A percentile compares a stretch with the other conserved stretches of the same genome.
Conservation (phyloP, 53 echinoderm and acorn worm species). For the Astropecten irregularis region DNA sequence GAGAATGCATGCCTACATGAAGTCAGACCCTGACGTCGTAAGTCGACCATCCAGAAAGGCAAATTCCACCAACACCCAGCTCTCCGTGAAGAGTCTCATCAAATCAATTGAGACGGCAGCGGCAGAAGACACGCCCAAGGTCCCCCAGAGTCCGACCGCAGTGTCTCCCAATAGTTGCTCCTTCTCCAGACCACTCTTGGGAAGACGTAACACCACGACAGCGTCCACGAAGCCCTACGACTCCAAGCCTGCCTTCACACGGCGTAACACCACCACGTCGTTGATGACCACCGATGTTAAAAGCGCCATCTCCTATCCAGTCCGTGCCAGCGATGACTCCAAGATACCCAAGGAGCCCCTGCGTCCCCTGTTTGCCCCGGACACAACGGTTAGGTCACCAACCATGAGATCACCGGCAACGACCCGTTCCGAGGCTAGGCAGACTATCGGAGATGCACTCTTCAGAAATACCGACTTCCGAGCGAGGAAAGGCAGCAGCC, state of each 20-base stretch:
- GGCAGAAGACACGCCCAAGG: constrained; percentile 66
- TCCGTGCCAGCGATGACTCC: constrained; percentile 30
- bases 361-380: constrained; percentile 30
- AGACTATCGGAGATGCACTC: constrained; percentile 83
- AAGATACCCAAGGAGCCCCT: constrained; percentile 40
- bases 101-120: constrained; percentile 86
- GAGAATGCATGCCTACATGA: constrained; percentile 83
- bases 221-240: constrained; percentile 67
- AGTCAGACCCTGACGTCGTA: constrained; percentile 76
- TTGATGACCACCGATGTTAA: constrained; percentile 53
- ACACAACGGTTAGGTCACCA: constrained; percentile 25
- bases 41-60: constrained; percentile 59
- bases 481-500: constrained; percentile 53
- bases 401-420: constrained; percentile 59
- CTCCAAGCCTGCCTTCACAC: constrained; percentile 70
- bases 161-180: constrained; percentile 40
- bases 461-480: constrained; percentile 75
- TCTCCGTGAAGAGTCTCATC: constrained; percentile 90
- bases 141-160: constrained; percentile 64
- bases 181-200: constrained; percentile 59
- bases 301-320: neutral
- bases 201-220: constrained; percentile 72
- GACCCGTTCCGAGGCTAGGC: constrained; percentile 80
- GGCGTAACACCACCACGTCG: constrained; percentile 71
- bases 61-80: constrained; percentile 42